Conservation (phyloP, 1,140 invertebrate genomes). For the Leptinotarsa lineolata region DNA sequence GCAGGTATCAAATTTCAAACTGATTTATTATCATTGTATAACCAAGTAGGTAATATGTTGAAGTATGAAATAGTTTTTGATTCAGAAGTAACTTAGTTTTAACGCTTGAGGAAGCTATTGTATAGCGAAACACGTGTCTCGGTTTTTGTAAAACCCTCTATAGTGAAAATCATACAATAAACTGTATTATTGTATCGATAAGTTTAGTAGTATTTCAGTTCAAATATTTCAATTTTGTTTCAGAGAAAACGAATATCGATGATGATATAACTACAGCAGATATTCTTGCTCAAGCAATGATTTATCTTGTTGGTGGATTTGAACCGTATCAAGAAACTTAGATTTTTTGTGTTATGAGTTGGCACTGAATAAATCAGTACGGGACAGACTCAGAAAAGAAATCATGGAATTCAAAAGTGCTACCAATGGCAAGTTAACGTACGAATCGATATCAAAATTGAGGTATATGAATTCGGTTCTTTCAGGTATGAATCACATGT, state of each 20-base stretch:
- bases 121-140: no score
- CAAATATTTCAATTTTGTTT: neutral
- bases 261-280: conserved; percentile 38
- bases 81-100: no score
- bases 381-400: conserved; percentile 54
- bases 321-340: conserved; percentile 49
- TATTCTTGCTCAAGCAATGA: conserved; percentile 52
- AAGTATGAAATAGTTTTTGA: no score
- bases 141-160: no score
- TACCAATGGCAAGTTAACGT: conserved; percentile 32
- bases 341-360: conserved; percentile 55
- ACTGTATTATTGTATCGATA: no score
- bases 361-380: conserved; percentile 60
- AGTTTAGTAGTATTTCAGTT: no score
- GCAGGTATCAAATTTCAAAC: no score
- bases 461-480: conserved; percentile 41
- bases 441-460: conserved; percentile 34
- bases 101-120: no score
- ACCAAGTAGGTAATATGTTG: no score
- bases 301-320: conserved; percentile 56
- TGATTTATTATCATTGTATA: no score
- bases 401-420: conserved; percentile 30
- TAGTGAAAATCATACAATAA: no score
- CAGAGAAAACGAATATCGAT: conserved; percentile 21
- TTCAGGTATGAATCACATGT: conserved; percentile 21